Base-by-base conservation (phyloP, 1,140 invertebrate genomes). In the Batillaria attramentaria region DNA sequence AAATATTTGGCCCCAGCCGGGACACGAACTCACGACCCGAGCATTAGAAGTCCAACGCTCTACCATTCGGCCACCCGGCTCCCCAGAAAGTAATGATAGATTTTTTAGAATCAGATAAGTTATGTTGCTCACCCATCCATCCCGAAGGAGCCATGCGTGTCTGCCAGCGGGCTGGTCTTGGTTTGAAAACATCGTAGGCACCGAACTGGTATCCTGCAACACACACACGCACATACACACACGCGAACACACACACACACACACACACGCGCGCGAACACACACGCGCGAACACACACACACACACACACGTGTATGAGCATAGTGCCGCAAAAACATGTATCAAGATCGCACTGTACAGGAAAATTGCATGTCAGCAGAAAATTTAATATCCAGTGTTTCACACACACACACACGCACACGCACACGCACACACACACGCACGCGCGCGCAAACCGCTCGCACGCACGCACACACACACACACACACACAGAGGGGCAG, bases 141-240 rank as follows among this genome's bases (percentile, higher is more conserved):
- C 74, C 69, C 20, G 20, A 42, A n/a, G 42, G 37, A 28, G 31
- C 57, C 39, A 43, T 31, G 31, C 70, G 3, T 13, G 66, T n/a
- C 41, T 78, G 73, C 77, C 77, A 78, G 20, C 81, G 60, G 24
- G 72, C 50, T 20, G 60, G 37, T 24, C 77, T 35, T 10, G 81
- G 41, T 24, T 79, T 65, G 57, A 78, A 79, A 6, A 82, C 50
- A 42, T 82, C 78, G 39, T 77, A 70, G 0, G 81, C 77, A 5
- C 77, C 68, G 54, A 79, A 82, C 31, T 57, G 73, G 81, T 78
- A 79, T 31, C 77, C 81, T 82, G 77, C 57, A 74, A 66, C 37
- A 50, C 31, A 41, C 3, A 73, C 39, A 39, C 43, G 3, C 28
- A 16, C 13, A 50, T 16, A 39, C n/a, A 24, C 28, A 42, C 35